Evolutionary conservation across 1,140 invertebrate species (phyloP).

Genomic region (Drosophila nigrodunni): DNA sequence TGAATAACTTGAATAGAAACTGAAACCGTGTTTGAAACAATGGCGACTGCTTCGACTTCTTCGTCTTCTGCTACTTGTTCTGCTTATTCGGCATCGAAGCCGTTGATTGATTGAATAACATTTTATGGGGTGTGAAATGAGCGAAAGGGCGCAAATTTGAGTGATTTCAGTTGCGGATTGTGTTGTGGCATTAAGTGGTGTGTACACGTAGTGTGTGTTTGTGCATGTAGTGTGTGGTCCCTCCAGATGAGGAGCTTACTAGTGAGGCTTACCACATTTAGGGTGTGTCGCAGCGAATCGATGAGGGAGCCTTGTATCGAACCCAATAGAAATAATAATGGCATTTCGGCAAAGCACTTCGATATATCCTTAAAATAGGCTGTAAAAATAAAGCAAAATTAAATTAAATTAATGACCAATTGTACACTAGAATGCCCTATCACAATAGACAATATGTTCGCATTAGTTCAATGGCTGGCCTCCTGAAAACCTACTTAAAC

Average conservation of each 20-base stretch:
- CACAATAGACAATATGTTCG: slow-evolving; percentile 20
- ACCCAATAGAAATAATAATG: slow-evolving; percentile 88
- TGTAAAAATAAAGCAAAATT: slow-evolving; percentile 28
- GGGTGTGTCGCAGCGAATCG: slow-evolving; percentile 85
- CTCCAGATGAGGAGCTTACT: slow-evolving; percentile 26
- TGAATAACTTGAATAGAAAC: slow-evolving; percentile 15
- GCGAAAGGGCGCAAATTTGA: slow-evolving; percentile 77
- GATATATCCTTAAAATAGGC: slow-evolving; percentile 84
- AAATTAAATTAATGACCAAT: slow-evolving; percentile 42
- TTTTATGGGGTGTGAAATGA: slow-evolving; percentile 81
- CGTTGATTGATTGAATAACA: slow-evolving; percentile 79
- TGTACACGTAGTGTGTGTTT: not conserved
- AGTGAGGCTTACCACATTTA: slow-evolving; percentile 71
- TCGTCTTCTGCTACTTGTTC: too few relatives aligned
- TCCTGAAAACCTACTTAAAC: too few relatives aligned
- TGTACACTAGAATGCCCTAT: slow-evolving; percentile 22
- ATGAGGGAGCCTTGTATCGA: slow-evolving; percentile 87
- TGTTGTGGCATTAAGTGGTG: slow-evolving; percentile 61
- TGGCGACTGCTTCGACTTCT: slow-evolving; percentile 30
- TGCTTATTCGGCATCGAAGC: slow-evolving; percentile 36
- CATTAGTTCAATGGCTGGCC: slow-evolving; percentile 49
- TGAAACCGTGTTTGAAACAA: slow-evolving; percentile 59
- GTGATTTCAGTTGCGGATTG: slow-evolving; percentile 63
- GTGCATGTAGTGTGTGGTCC: slow-evolving; percentile 1
- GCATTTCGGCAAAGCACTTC: slow-evolving; percentile 87